These are phyloP conservation scores for Auanema freiburgensis DNA, from an alignment of 2,888 invertebrate genomes.

Conservation along the genomic window DNA sequence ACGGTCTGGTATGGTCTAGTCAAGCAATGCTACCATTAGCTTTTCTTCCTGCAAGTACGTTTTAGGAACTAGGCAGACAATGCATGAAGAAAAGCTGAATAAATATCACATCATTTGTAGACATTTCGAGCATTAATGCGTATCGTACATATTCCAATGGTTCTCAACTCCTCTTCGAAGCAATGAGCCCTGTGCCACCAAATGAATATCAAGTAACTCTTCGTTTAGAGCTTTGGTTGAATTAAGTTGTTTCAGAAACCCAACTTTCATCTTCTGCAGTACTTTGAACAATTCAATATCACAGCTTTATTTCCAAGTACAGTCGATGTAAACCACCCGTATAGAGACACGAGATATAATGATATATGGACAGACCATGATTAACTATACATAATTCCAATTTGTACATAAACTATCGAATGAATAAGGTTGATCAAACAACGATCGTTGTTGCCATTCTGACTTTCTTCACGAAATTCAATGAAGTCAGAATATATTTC, in stretches of 20 bases:
- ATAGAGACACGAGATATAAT: slow-evolving; percentile 10
- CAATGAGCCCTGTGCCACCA: slow-evolving; percentile 8
- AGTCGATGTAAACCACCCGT: slow-evolving; percentile 4
- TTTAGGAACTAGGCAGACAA: not conserved
- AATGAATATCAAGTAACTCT: not conserved
- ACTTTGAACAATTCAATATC: slow-evolving; percentile 10
- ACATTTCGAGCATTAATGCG: slow-evolving; percentile 12
- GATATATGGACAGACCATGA: slow-evolving; percentile 12
- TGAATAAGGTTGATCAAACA: no score
- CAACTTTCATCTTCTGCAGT: slow-evolving; percentile 12
- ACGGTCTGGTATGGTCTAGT: not conserved
- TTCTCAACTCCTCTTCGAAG: slow-evolving; percentile 10
- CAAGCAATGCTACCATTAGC: slow-evolving; percentile 11
- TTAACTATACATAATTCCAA: not conserved
- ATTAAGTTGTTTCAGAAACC: slow-evolving; percentile 5
- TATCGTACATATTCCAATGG: slow-evolving; percentile 15
- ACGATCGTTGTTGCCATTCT: no score
- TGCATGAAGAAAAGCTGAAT: not conserved
- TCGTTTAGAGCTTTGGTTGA: not conserved
- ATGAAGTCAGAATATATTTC: slow-evolving; percentile 9
- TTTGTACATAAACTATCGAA: no score
- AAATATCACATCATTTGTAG: slow-evolving; percentile 2
- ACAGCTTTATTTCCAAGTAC: slow-evolving; percentile 8
- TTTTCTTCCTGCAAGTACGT: slow-evolving; percentile 13
- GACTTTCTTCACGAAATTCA: not conserved